phyloP scores from a whole-genome alignment of 1,140 invertebrate genomes.

The Neodiprion lecontei region DNA sequence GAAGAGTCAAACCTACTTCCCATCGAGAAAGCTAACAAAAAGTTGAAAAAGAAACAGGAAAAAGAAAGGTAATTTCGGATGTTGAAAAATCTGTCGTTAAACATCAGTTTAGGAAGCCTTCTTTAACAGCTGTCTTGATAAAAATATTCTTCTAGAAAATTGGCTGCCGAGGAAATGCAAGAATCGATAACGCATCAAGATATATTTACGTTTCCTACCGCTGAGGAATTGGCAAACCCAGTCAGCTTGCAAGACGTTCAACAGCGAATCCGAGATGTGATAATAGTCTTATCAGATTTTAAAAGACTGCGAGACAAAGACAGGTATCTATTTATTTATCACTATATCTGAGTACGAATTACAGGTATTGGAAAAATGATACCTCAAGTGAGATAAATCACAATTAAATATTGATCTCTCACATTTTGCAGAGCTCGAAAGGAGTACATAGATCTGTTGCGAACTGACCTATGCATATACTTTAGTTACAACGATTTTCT shows the following conservation, averaged over 20 bases:
- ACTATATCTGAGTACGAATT: slow-evolving; percentile 23
- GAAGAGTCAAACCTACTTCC: slow-evolving; percentile 77
- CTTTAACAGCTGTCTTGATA: slow-evolving; percentile 17
- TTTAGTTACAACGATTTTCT: slow-evolving; percentile 98
- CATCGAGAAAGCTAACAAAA: slow-evolving; percentile 86
- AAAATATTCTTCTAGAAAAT: slow-evolving; percentile 62
- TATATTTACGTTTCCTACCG: slow-evolving; percentile 77
- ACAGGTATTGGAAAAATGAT: neutral
- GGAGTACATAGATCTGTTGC: slow-evolving; percentile 84
- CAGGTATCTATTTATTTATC: slow-evolving; percentile 52
- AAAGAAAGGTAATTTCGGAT: slow-evolving; percentile 51
- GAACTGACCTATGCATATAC: slow-evolving; percentile 90
- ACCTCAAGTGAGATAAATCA: slow-evolving; percentile 14
- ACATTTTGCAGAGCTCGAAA: slow-evolving; percentile 67
- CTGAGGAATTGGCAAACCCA: slow-evolving; percentile 75
- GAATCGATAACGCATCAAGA: slow-evolving; percentile 78
- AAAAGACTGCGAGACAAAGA: slow-evolving; percentile 77
- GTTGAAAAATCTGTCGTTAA: slow-evolving; percentile 24
- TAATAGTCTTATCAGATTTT: slow-evolving; percentile 90
- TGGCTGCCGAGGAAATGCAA: slow-evolving; percentile 82
- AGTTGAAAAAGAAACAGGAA: slow-evolving; percentile 72
- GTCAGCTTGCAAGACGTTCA: slow-evolving; percentile 84
- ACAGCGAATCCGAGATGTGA: slow-evolving; percentile 89
- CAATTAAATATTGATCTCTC: slow-evolving; percentile 19
- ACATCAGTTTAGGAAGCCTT: slow-evolving; percentile 10